Evolutionary conservation across 2,113 vertebrate genomes (phyloP).

Genomic region (Mormyrus iriodes): DNA sequence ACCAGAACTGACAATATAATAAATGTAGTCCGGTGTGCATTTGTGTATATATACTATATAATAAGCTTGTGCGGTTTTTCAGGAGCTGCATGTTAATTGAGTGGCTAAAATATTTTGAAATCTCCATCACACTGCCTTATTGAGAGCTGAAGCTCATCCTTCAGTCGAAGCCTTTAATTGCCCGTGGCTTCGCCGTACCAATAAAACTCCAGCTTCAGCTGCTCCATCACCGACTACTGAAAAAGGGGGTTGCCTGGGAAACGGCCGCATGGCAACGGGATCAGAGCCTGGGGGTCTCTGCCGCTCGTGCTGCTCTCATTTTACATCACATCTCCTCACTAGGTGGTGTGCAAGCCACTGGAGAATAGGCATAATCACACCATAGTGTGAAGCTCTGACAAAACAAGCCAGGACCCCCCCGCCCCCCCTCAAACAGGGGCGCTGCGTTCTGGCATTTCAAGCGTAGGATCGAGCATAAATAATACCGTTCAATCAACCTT

Average conservation of each 20-base stretch:
- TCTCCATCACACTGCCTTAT: not conserved
- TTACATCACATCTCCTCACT: constrained; percentile 76
- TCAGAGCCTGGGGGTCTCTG: constrained; percentile 83
- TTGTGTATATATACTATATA: not conserved
- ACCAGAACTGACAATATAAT: not conserved
- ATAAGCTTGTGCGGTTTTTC: not conserved
- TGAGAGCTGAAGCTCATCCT: constrained; percentile 32
- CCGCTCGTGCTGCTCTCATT: constrained; percentile 75
- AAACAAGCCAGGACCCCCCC: constrained; percentile 55
- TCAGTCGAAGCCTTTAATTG: constrained; percentile 58
- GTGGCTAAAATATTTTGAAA: not conserved
- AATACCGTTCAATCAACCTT: constrained; percentile 31
- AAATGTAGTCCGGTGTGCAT: not conserved
- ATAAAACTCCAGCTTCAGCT: constrained; percentile 54
- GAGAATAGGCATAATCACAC: constrained; percentile 63
- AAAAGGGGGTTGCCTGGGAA: constrained; percentile 85
- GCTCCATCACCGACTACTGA: constrained; percentile 71
- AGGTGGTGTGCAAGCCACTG: constrained; percentile 83
- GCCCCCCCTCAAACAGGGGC: constrained; percentile 37
- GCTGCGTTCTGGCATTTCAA: constrained; percentile 44
- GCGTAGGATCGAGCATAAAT: constrained; percentile 49
- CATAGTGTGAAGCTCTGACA: constrained; percentile 49
- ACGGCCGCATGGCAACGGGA: constrained; percentile 98
- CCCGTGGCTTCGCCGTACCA: constrained; percentile 44
- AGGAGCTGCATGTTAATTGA: not conserved